A percentile compares a stretch with the other conserved stretches of the same genome.
Evolutionary conservation across 2,113 vertebrate genomes (phyloP).

Genomic region (Ginglymostoma cirratum): DNA sequence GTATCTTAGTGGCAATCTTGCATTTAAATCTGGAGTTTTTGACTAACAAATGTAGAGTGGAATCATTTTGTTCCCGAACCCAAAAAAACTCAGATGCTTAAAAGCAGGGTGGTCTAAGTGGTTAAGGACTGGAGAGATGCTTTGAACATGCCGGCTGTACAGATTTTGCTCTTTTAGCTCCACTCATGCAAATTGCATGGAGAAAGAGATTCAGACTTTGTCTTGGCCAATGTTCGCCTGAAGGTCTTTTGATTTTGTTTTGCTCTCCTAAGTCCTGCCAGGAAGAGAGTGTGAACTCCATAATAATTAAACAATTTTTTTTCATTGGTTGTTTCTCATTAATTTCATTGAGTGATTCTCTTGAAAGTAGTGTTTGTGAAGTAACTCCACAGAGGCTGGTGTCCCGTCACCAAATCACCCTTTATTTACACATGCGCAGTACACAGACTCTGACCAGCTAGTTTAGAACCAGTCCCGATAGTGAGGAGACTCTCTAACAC

Average conservation of each 20-base stretch:
- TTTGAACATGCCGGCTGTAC: background rate
- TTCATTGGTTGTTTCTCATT: background rate
- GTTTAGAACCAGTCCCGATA: too few species aligned
- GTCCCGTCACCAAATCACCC: too few species aligned
- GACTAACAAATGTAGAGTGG: background rate
- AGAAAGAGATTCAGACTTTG: background rate
- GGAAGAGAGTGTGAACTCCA: background rate
- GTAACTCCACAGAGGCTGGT: too few species aligned
- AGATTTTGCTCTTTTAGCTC: background rate
- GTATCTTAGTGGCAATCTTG: background rate
- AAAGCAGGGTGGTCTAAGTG: background rate
- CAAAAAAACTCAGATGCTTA: background rate
- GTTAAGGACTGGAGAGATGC: background rate
- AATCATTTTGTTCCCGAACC: background rate
- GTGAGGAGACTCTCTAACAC: too few species aligned
- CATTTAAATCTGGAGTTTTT: background rate
- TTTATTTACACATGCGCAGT: too few species aligned
- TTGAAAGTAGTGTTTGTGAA: background rate
- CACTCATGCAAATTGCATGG: background rate
- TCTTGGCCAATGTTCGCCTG: too few species aligned
- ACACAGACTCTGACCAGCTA: too few species aligned
- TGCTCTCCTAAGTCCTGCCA: too few species aligned
- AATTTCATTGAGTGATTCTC: background rate
- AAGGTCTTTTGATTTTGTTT: too few species aligned
- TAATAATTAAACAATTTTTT: background rate